Percentiles rank a stretch among this genome's conserved stretches.
Conservation (phyloP, 1,140 invertebrate genomes). For the Andricus grossulariae region DNA sequence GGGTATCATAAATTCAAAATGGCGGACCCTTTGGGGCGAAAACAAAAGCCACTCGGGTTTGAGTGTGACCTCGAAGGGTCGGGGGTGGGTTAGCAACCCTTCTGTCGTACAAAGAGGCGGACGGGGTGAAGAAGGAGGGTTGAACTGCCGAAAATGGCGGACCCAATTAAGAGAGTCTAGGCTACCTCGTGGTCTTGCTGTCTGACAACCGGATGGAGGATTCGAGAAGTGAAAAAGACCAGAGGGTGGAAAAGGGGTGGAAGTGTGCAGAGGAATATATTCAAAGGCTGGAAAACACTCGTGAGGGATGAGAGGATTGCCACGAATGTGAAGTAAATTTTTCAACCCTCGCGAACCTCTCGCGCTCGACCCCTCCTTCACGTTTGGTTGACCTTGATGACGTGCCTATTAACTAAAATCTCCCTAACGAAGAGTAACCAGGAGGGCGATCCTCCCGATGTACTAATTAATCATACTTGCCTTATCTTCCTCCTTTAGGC, state of each 20-base stretch:
- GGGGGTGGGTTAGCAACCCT: constrained; percentile 69
- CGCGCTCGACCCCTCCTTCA: constrained; percentile 58
- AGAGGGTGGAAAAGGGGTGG: constrained; percentile 50
- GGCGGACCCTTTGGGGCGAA: constrained; percentile 72
- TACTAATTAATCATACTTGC: constrained; percentile 50
- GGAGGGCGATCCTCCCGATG: constrained; percentile 31
- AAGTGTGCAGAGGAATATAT: constrained; percentile 54
- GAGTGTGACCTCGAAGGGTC: constrained; percentile 50
- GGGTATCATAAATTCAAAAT: constrained; percentile 76
- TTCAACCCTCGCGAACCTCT: constrained; percentile 44
- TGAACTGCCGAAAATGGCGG: constrained; percentile 74
- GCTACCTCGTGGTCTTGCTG: constrained; percentile 57
- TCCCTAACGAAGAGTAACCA: constrained; percentile 43
- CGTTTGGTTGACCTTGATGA: constrained; percentile 66
- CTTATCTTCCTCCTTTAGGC: background rate
- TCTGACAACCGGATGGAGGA: constrained; percentile 49
- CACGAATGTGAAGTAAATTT: constrained; percentile 23
- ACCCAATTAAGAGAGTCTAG: constrained; percentile 70
- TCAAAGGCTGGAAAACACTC: constrained; percentile 56
- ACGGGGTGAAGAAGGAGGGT: constrained; percentile 62
- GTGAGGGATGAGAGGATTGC: constrained; percentile 42
- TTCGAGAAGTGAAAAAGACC: background rate
- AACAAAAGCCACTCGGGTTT: constrained; percentile 72
- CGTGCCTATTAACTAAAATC: constrained; percentile 50
- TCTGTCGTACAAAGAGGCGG: constrained; percentile 63